Evolutionary conservation across 1,140 invertebrate genomes (phyloP).

Genomic region (Gryllus bimaculatus): DNA sequence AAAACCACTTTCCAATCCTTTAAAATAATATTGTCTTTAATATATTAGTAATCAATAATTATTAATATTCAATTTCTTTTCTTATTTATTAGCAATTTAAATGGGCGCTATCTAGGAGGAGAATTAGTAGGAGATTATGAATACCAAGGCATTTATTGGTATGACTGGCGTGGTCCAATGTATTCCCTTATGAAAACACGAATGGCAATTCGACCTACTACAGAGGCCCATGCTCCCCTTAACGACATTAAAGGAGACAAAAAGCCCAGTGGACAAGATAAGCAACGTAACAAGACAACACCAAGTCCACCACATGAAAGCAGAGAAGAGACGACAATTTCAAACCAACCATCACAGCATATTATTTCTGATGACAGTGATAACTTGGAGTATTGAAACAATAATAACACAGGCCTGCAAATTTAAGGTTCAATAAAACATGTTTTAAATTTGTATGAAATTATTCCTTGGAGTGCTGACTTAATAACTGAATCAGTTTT

Average conservation of each 20-base stretch:
- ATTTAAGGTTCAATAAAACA: too few species aligned
- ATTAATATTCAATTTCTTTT: conserved; percentile 10
- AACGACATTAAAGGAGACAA: neutral
- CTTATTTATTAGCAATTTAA: conserved; percentile 39
- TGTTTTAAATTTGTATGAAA: too few species aligned
- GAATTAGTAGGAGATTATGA: conserved; percentile 39
- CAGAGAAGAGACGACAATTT: neutral
- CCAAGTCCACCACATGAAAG: neutral
- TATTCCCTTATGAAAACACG: conserved; percentile 42
- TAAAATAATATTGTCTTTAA: too few species aligned
- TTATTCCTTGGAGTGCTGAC: too few species aligned
- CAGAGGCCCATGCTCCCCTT: too few species aligned
- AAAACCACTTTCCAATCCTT: too few species aligned
- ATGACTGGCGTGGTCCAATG: conserved; percentile 44
- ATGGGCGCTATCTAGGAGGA: conserved; percentile 47
- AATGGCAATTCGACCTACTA: conserved; percentile 44
- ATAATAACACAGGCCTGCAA: too few species aligned
- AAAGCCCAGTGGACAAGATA: neutral
- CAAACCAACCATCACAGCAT: too few species aligned
- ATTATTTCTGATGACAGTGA: too few species aligned
- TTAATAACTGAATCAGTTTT: too few species aligned
- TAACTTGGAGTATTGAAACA: too few species aligned
- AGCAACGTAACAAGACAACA: neutral
- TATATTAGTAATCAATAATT: too few species aligned
- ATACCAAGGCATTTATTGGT: conserved; percentile 50